Base-by-base conservation (phyloP, 2,797 vertebrate genomes). In the Tapirus indicus region DNA sequence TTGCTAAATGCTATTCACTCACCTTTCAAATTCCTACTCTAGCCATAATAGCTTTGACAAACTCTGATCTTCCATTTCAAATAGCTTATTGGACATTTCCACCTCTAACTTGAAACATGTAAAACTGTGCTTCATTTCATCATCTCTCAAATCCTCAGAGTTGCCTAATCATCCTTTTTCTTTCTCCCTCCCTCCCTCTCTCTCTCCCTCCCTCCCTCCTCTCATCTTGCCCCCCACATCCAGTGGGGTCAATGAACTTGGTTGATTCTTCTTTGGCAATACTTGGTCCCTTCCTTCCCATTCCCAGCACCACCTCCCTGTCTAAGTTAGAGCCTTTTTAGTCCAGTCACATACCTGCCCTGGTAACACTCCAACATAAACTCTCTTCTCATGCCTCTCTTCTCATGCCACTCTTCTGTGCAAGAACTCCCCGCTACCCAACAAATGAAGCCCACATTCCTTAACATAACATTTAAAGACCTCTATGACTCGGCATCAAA, bases 101-200 rank as follows among this genome's bases (percentile, higher is more conserved):
- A 54, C 10, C 3, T 83, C 27, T 29, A 68, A 62, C 6, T n/a
- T 35, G 23, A 49, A 20, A 17, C 0, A 1, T 2, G 0, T 32
- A 41, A 78, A 60, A 58, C 2, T 38, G 35, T 20, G 56, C 49
- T 21, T 20, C 20, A 60, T 2, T 18, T 8, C 21, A 35, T 18
- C 35, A 41, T 35, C 25, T 86, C 58, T 44, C 1, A 2, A 54
- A 32, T 4, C 16, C 38, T 68, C 25, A 8, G 35, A 32, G 27
- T 11, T 21, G 41, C 13, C 2, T 0, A 38, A 47, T 44, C 41
- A 68, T 4, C 21, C 6, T 35, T 32, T 1, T 44, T 56, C 38
- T 74, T 10, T 74, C 5, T 38, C 56, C 14, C 6, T 38, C n/a
- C 16, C 1, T 56, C 11, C 29, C 9, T 91, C 79, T 18, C 20